Evolutionary conservation across 2,888 invertebrate species (phyloP), one percentile per base, ranked within the genome.

Genomic region (Erpobdella octoculata): DNA sequence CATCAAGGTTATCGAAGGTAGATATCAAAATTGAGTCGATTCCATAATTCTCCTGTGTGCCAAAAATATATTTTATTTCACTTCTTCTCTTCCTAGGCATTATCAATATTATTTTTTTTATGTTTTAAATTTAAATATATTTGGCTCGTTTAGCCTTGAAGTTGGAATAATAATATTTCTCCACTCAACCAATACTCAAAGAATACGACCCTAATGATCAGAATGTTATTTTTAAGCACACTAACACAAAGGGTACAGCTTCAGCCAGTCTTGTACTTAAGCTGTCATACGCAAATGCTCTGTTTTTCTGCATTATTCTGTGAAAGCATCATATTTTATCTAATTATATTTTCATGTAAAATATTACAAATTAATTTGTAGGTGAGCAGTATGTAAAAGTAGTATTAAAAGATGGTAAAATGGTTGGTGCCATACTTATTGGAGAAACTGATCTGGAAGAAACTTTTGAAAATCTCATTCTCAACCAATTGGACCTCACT

Each of bases 361-460:
- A 62, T 41, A 18, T 41, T 41, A 3, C n/a, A 35, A 62, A 8
- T 62, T 9, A 62, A n/a, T 74, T 79, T 74, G 65, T 78, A 81
- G 83, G 83, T 61, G 72, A 78, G 73, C 85, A 86, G 77, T 86
- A 85, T 81, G 88, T 96, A 1, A 96, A 97, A 83, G 89, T 92
- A 79, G 88, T 98, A 1, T 80, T 97, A 75, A 87, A 90, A 78
- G 86, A 92, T 81, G 91, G 92, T 33, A 88, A 87, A 79, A 85
- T 98, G 80, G 91, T 93, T 81, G 98, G 98, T 46, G 96, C 93
- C 33, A 89, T 97, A 77, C 85, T 98, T 36, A 92, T 98, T 77
- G 98, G 98, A 0, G 94, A 98, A 77, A 96, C 96, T 0, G 93
- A 94, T 81, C 86, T 97, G 74, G 98, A 97, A 82, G 98, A 98